Evolutionary conservation across 1,140 invertebrate species (phyloP).

Genomic region (Gonatopus flavifemur): DNA sequence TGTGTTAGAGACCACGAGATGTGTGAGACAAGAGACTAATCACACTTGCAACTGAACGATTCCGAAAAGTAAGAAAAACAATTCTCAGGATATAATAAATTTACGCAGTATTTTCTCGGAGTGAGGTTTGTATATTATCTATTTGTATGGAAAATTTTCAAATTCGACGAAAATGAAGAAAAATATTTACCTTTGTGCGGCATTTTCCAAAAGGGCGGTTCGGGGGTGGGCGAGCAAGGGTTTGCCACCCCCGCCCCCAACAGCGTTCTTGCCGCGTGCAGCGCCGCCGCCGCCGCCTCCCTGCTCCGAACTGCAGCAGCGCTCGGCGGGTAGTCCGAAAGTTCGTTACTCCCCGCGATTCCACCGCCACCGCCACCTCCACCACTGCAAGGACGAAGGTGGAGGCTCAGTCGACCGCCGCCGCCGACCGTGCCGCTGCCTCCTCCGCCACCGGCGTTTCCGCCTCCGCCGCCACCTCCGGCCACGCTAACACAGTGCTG

Average conservation of each 20-base stretch:
- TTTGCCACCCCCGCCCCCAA: constrained; percentile 61
- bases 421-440: constrained; percentile 33
- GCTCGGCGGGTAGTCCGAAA: constrained; percentile 56
- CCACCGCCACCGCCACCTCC: constrained; percentile 40
- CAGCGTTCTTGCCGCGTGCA: constrained; percentile 60
- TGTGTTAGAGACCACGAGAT: too few species aligned
- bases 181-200: constrained; percentile 67
- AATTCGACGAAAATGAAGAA: too few species aligned
- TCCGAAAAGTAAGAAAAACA: too few species aligned
- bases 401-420: constrained; percentile 47
- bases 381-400: constrained; percentile 46
- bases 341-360: constrained; percentile 52
- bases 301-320: constrained; percentile 54
- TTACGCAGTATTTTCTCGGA: too few species aligned
- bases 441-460: constrained; percentile 34
- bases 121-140: too few species aligned
- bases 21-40: too few species aligned
- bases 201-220: constrained; percentile 64
- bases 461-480: constrained; percentile 51
- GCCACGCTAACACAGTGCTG: constrained; percentile 59
- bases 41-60: too few species aligned
- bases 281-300: constrained; percentile 58
- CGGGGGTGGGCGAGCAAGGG: constrained; percentile 61
- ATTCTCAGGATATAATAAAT: too few species aligned
- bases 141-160: too few species aligned